phyloP scores from a whole-genome alignment of 1,140 invertebrate species.

The Pentalonia nigronervosa region DNA sequence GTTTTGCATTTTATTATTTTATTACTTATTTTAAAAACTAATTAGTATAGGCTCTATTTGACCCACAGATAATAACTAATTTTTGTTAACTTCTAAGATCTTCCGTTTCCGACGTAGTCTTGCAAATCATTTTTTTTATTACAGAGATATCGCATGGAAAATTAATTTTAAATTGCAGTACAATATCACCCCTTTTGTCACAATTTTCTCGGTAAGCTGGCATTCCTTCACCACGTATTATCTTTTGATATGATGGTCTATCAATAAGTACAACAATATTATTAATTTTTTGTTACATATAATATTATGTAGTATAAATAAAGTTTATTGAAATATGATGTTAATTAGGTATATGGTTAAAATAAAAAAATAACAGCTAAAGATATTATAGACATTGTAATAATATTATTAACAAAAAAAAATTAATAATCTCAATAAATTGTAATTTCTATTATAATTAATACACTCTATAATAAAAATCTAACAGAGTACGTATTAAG shows the following conservation, averaged over 20 bases:
- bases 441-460: not conserved
- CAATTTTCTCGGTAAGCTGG: slow-evolving; percentile 63
- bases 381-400: too few relatives aligned
- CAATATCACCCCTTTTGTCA: not conserved
- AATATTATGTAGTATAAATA: not conserved
- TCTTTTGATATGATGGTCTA: slow-evolving; percentile 71
- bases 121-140: not conserved
- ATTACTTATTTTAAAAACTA: not conserved
- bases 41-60: not conserved
- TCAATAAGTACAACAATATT: not conserved
- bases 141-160: not conserved
- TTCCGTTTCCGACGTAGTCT: not conserved
- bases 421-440: not conserved
- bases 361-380: too few relatives aligned
- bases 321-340: too few relatives aligned
- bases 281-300: not conserved
- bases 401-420: not conserved
- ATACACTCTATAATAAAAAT: not conserved
- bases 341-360: too few relatives aligned
- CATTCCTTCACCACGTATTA: slow-evolving; percentile 71
- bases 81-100: not conserved
- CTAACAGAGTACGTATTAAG: too few relatives aligned
- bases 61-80: not conserved
- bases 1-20: not conserved
- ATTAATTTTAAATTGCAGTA: slow-evolving; percentile 20